phyloP scores from a whole-genome alignment of 2,113 vertebrate genomes.

The Bubo blakistoni region DNA sequence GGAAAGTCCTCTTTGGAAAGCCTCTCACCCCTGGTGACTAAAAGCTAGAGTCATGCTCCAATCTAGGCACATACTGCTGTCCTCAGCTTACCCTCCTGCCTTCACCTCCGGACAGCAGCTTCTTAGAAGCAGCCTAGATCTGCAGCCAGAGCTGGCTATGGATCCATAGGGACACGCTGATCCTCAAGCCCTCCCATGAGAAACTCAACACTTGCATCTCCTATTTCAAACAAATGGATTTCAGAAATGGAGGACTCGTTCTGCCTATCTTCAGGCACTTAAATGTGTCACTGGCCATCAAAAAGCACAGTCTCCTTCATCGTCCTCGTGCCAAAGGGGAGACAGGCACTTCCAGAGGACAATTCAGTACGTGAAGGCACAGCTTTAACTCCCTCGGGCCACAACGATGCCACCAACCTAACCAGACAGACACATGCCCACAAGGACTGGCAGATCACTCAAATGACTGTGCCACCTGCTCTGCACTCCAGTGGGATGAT shows the following conservation, averaged over 20 bases:
- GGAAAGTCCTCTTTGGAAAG: neutral
- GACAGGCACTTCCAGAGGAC: neutral
- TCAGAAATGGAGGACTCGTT: neutral
- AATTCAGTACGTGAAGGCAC: fast-evolving
- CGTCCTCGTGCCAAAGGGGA: neutral
- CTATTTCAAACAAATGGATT: neutral
- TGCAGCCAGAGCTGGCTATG: neutral
- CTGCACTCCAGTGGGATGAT: neutral
- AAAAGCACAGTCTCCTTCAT: neutral
- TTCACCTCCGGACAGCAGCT: neutral
- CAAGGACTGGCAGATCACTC: neutral
- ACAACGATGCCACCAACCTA: neutral
- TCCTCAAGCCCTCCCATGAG: neutral
- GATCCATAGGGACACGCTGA: neutral
- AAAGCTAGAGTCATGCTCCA: neutral
- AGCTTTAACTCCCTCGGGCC: neutral
- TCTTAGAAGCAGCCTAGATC: neutral
- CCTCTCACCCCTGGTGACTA: neutral
- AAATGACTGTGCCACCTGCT: neutral
- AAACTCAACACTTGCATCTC: neutral
- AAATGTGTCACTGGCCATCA: fast-evolving
- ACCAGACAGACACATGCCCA: neutral
- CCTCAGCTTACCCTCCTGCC: neutral
- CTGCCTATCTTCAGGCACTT: neutral
- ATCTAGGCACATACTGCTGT: neutral